Conservation (phyloP, 2,113 vertebrate species). For the Dromiciops gliroides region DNA sequence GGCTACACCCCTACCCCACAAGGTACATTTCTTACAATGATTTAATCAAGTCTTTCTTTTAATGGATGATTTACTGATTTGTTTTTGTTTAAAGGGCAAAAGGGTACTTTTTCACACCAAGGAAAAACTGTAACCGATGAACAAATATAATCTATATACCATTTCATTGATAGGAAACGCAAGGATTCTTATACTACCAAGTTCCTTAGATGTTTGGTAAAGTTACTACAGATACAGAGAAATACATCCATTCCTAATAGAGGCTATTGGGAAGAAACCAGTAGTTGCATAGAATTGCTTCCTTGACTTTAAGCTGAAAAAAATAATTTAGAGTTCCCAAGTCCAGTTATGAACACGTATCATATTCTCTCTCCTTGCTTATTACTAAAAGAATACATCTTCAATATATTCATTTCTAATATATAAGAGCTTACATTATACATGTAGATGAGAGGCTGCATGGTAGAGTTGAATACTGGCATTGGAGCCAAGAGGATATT, state of each 20-base stretch:
- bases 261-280: constrained; percentile 35
- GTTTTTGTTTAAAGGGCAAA: constrained; percentile 27
- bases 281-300: constrained; percentile 17
- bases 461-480: background rate
- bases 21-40: background rate
- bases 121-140: background rate
- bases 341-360: constrained; percentile 7
- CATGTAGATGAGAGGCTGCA: background rate
- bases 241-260: background rate
- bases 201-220: background rate
- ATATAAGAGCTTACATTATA: background rate
- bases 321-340: background rate
- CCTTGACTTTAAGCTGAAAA: background rate
- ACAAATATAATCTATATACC: background rate
- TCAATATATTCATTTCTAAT: background rate
- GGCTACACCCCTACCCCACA: background rate
- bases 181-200: background rate
- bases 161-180: constrained; percentile 32
- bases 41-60: background rate
- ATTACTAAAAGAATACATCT: background rate
- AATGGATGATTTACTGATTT: background rate
- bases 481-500: background rate
- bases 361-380: background rate
- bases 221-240: constrained; percentile 19
- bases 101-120: background rate